These are phyloP conservation scores for Anaspis maculata DNA, from an alignment of 2,888 invertebrate species.

Conservation along the genomic window DNA sequence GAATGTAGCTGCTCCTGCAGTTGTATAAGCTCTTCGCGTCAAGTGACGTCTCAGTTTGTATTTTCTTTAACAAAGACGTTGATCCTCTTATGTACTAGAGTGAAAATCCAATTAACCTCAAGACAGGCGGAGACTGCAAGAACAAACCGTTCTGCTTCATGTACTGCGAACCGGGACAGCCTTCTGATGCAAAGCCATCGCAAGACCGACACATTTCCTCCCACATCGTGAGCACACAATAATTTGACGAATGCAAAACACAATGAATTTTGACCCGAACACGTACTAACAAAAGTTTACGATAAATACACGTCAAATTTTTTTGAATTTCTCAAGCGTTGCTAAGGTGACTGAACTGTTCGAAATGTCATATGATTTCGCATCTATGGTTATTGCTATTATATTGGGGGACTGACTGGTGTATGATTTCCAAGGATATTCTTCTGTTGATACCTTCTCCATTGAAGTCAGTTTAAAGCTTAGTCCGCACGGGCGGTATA, in stretches of 20 bases:
- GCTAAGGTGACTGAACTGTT: no score
- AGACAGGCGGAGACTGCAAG: slow-evolving; percentile 24
- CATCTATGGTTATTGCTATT: no score
- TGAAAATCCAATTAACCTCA: slow-evolving; percentile 29
- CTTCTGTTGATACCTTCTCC: no score
- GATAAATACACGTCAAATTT: slow-evolving; percentile 7
- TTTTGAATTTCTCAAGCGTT: slow-evolving; percentile 4
- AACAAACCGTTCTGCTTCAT: slow-evolving; percentile 12
- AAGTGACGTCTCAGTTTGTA: no score
- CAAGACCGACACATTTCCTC: slow-evolving; percentile 14
- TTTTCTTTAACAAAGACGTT: slow-evolving; percentile 21
- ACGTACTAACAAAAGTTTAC: slow-evolving; percentile 7
- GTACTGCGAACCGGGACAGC: slow-evolving; percentile 10
- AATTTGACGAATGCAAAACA: slow-evolving; percentile 10
- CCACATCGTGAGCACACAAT: slow-evolving; percentile 16
- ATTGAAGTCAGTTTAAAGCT: no score
- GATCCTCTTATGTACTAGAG: slow-evolving; percentile 24
- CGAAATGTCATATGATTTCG: no score
- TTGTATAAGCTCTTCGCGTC: no score
- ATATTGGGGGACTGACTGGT: no score
- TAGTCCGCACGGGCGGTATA: no score
- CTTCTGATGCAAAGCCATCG: slow-evolving; percentile 6
- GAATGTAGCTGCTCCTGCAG: no score
- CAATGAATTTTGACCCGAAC: slow-evolving; percentile 18
- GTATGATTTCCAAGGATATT: no score